A percentile compares a stretch with the other conserved stretches of the same genome.
Evolutionary conservation across 2,888 invertebrate genomes (phyloP).

Genomic region (Capitulum mitella): DNA sequence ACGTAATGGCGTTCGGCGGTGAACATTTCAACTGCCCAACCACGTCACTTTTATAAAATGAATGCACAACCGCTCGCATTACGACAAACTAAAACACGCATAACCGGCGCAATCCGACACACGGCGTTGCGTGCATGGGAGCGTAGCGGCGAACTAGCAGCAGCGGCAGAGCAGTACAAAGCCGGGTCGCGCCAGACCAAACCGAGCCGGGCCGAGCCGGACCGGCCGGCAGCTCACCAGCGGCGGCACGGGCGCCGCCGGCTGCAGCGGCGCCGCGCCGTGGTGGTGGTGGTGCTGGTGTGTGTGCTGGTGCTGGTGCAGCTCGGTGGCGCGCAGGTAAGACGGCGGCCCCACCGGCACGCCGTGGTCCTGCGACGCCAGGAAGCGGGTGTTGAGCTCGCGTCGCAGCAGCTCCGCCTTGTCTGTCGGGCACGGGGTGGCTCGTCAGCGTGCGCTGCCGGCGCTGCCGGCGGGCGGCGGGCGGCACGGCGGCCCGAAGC

Average conservation of each 20-base stretch:
- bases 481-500: not conserved
- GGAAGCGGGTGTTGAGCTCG: slow-evolving; percentile 81
- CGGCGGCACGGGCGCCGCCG: not conserved
- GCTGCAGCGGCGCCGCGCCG: not conserved
- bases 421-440: slow-evolving; percentile 27
- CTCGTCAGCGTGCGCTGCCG: no score
- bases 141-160: no score
- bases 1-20: no score
- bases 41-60: no score
- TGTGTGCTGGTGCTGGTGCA: not conserved
- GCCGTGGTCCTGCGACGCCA: slow-evolving; percentile 57
- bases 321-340: slow-evolving; percentile 25
- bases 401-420: slow-evolving; percentile 66
- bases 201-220: not conserved
- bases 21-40: no score
- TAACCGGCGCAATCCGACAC: no score
- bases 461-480: not conserved
- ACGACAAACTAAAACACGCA: not conserved
- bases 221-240: not conserved
- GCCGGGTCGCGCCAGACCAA: no score
- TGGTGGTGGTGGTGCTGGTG: not conserved
- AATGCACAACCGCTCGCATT: no score
- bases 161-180: no score
- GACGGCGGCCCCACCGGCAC: slow-evolving; percentile 27
- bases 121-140: no score